phyloP scores from a whole-genome alignment of 2,888 invertebrate genomes.

The Oxystoma pomonae region DNA sequence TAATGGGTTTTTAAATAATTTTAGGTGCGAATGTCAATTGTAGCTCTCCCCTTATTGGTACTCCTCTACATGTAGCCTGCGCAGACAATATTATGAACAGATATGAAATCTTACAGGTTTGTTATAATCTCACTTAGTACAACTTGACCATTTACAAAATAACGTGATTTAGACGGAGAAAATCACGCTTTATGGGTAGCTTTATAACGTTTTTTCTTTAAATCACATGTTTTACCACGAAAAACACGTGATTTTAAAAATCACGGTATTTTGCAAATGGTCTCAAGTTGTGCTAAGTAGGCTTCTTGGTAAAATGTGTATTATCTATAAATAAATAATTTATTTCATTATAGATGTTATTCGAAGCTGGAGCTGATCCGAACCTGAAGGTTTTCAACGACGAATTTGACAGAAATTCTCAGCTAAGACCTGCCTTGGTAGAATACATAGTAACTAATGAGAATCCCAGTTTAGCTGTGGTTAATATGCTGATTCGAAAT shows the following conservation, averaged over 20 bases:
- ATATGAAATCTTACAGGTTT: slow-evolving; percentile 44
- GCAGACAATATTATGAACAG: slow-evolving; percentile 73
- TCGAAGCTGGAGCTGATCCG: slow-evolving; percentile 70
- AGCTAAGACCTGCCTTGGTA: slow-evolving; percentile 72
- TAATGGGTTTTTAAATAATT: no score
- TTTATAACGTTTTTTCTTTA: no score
- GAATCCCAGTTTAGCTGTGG: slow-evolving; percentile 62
- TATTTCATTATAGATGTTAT: slow-evolving; percentile 59
- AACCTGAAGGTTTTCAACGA: slow-evolving; percentile 72
- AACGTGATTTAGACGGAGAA: no score
- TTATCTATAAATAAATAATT: no score
- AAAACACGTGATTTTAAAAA: no score
- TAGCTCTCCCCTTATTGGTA: slow-evolving; percentile 75
- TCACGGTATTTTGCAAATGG: no score
- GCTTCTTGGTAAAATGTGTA: no score
- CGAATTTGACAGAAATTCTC: slow-evolving; percentile 61
- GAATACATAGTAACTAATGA: slow-evolving; percentile 77
- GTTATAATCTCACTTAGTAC: no score
- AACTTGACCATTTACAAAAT: no score
- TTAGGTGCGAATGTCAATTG: slow-evolving; percentile 75
- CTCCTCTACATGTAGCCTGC: slow-evolving; percentile 78
- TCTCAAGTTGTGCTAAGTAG: no score
- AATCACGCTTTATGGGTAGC: no score
- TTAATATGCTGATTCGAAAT: slow-evolving; percentile 66
- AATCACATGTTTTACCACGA: no score